Evolutionary conservation across 2,888 invertebrate genomes (phyloP).

Genomic region (Limenitis camilla): DNA sequence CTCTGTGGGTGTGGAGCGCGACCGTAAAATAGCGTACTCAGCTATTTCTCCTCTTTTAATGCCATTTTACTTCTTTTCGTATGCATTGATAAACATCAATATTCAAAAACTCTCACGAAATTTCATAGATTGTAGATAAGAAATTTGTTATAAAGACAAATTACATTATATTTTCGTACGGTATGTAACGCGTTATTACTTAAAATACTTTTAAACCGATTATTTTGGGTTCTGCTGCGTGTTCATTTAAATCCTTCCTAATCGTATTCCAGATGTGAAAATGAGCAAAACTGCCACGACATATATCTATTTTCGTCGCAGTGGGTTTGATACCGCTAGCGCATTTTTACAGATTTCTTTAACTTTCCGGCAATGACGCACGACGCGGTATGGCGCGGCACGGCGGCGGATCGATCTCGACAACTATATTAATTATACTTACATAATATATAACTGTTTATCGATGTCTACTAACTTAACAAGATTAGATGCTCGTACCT

Average conservation of each 20-base stretch:
- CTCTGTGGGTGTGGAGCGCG: too few relatives aligned
- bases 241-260: neutral
- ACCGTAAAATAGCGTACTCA: conserved; percentile 49
- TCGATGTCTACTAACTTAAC: conserved; percentile 73
- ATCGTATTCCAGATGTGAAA: conserved; percentile 4
- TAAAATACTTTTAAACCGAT: too few relatives aligned
- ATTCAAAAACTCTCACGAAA: too few relatives aligned
- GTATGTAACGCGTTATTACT: too few relatives aligned
- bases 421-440: conserved; percentile 48
- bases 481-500: conserved; percentile 60
- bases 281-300: conserved; percentile 24
- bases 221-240: too few relatives aligned
- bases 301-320: conserved; percentile 57
- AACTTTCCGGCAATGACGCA: conserved; percentile 59
- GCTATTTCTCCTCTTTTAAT: conserved; percentile 29
- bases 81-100: neutral
- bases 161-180: too few relatives aligned
- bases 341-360: conserved; percentile 45
- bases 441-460: conserved; percentile 50
- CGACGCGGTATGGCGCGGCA: conserved; percentile 41
- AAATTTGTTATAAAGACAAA: too few relatives aligned
- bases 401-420: conserved; percentile 51
- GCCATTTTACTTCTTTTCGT: conserved; percentile 9
- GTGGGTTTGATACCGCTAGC: conserved; percentile 44
- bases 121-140: too few relatives aligned